Base-by-base conservation (phyloP, 2,797 vertebrate genomes). In the Bucorvus abyssinicus region DNA sequence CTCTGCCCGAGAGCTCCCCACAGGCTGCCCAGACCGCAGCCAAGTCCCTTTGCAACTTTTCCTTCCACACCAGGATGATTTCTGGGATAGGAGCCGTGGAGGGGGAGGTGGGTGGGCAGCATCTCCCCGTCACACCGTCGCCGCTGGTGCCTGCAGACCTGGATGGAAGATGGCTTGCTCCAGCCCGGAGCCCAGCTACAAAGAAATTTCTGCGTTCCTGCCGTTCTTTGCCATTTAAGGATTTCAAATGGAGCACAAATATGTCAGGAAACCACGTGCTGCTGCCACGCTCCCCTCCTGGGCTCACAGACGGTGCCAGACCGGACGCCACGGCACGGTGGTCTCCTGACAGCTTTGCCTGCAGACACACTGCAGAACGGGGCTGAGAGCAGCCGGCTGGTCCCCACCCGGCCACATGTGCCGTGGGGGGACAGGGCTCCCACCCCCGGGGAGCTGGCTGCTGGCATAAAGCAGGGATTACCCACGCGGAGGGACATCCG, bases 151-250 rank as follows among this genome's bases (percentile, higher is more conserved):
- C 89, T 44, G 59, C 52, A 84, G 84, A 78, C 26, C 34, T 3
- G 2, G 0, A 30, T 10, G 36, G 52, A 87, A 70, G 38, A 38
- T 2, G 2, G 27, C 36, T 40, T 63, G 44, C 40, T 89, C 74
- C 34, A 20, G 26, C 27, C 47, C 0, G 1, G n/a, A 89, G 67
- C 70, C 61, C 2, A 15, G 55, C 88, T 76, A 32, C 45, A 34
- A 21, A 82, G 76, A 65, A 85, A 90, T 69, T 27, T 76, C 80
- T 15, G 10, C 5, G 0, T 94, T 89, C 76, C 79, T 83, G 61
- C 57, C 85, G 27, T 77, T 93, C 71, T 80, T 84, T 94, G 71
- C 94, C 81, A 40, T 89, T 55, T 79, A 88, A 93, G 83, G 80
- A 34, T 77, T 86, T 75, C 69, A 65, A 69, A 75, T 0, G 1